A percentile compares a stretch with the other conserved stretches of the same genome.
phyloP scores from a whole-genome alignment of 2,797 vertebrate genomes.

The Syncerus caffer region DNA sequence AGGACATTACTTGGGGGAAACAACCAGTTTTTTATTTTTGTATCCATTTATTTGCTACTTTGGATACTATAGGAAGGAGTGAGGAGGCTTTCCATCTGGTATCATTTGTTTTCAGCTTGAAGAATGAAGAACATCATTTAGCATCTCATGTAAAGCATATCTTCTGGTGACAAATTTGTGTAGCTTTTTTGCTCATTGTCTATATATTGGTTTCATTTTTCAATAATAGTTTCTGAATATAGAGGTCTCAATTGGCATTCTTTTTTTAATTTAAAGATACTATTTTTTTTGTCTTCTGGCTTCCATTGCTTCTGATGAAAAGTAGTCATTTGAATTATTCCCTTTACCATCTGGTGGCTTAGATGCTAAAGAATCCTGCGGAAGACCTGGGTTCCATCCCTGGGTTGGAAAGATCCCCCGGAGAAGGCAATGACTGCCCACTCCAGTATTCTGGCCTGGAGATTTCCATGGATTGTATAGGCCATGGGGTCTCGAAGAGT shows the following conservation, averaged over 20 bases:
- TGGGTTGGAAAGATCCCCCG: not conserved
- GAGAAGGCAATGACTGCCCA: not conserved
- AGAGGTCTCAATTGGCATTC: not conserved
- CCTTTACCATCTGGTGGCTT: not conserved
- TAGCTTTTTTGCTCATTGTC: not conserved
- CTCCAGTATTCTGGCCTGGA: not conserved
- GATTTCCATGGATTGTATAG: not conserved
- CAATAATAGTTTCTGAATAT: not conserved
- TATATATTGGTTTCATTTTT: not conserved
- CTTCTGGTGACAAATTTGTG: not conserved
- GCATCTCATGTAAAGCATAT: not conserved
- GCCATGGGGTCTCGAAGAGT: not conserved
- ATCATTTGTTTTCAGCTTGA: not conserved
- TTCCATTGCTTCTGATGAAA: not conserved
- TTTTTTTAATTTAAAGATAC: not conserved
- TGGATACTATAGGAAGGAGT: not conserved
- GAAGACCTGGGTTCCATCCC: not conserved
- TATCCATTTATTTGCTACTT: not conserved
- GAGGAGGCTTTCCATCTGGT: not conserved
- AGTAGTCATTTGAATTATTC: not conserved
- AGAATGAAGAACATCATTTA: not conserved
- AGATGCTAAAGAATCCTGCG: not conserved
- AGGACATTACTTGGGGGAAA: not conserved
- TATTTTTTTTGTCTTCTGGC: not conserved
- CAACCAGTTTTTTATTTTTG: not conserved